phyloP scores from a whole-genome alignment of 2,888 invertebrate species.

The Petrophora chlorosata region DNA sequence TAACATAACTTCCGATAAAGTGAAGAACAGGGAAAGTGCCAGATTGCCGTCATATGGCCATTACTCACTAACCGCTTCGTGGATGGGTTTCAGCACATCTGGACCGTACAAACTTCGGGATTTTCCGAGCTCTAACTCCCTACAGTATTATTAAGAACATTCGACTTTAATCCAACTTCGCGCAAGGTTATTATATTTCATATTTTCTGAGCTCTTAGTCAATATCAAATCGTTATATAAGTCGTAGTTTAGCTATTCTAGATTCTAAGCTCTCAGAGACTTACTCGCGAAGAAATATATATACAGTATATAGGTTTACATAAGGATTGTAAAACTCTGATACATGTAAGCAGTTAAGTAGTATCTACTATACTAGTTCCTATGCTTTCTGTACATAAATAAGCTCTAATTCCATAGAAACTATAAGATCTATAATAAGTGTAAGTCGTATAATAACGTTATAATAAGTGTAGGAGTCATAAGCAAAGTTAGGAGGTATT shows the following conservation, averaged over 20 bases:
- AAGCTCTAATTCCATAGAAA: too few relatives aligned
- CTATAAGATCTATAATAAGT: too few relatives aligned
- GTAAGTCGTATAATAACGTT: too few relatives aligned
- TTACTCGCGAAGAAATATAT: too few relatives aligned
- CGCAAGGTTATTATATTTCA: slow-evolving; percentile 13
- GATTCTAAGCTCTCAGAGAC: neutral
- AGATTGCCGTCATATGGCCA: slow-evolving; percentile 46
- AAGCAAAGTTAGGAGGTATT: too few relatives aligned
- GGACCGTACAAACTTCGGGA: slow-evolving; percentile 44
- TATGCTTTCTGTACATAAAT: too few relatives aligned
- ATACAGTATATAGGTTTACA: too few relatives aligned
- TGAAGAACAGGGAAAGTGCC: slow-evolving; percentile 25
- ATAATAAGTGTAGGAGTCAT: too few relatives aligned
- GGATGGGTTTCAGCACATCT: slow-evolving; percentile 45
- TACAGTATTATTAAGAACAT: slow-evolving; percentile 26
- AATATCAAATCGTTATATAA: neutral
- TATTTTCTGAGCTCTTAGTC: slow-evolving; percentile 10
- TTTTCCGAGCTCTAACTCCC: slow-evolving; percentile 42
- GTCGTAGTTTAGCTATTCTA: too few relatives aligned
- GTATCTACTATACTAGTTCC: too few relatives aligned
- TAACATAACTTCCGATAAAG: slow-evolving; percentile 17
- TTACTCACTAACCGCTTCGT: slow-evolving; percentile 41
- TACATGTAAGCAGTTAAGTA: too few relatives aligned
- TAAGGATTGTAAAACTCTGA: too few relatives aligned
- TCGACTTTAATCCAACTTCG: slow-evolving; percentile 28